A percentile compares a stretch with the other conserved stretches of the same genome.
Conservation (phyloP, 2,888 invertebrate species). For the Nowickia ferox region DNA sequence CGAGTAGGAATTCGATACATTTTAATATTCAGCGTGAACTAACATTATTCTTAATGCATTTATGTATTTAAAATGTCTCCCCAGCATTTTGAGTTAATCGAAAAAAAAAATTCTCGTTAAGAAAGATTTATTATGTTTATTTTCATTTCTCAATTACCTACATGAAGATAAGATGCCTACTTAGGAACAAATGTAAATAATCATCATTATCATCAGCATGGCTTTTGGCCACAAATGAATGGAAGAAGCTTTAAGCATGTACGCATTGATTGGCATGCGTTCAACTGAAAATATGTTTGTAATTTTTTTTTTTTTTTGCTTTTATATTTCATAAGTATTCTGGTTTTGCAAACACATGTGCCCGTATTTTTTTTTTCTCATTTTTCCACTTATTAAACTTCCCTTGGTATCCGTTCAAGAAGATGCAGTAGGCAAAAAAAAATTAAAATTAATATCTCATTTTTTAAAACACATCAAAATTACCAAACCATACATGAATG, state of each 20-base stretch:
- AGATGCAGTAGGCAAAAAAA: slow-evolving; percentile 29
- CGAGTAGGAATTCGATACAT: not conserved
- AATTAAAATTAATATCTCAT: slow-evolving; percentile 68
- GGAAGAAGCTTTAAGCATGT: slow-evolving; percentile 34
- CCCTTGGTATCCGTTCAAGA: slow-evolving; percentile 49
- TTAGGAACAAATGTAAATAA: slow-evolving; percentile 52
- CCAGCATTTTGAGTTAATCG: slow-evolving; percentile 9
- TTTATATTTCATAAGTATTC: slow-evolving; percentile 33
- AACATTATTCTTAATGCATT: not conserved
- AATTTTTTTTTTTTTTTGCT: slow-evolving; percentile 19
- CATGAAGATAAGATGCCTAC: slow-evolving; percentile 60
- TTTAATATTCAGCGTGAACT: slow-evolving; percentile 23
- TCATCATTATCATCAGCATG: slow-evolving; percentile 32
- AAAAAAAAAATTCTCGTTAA: slow-evolving; percentile 54
- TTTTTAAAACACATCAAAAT: slow-evolving; percentile 62
- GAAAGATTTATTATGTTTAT: slow-evolving; percentile 70
- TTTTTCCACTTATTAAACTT: slow-evolving; percentile 37
- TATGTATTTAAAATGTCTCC: slow-evolving; percentile 7
- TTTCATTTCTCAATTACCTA: slow-evolving; percentile 68
- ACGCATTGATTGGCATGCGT: slow-evolving; percentile 75
- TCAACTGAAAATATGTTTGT: slow-evolving; percentile 73
- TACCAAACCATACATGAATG: slow-evolving; percentile 49
- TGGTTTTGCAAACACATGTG: slow-evolving; percentile 61
- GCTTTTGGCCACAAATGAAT: slow-evolving; percentile 56
- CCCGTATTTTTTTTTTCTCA: slow-evolving; percentile 24